Evolutionary conservation across 2,888 invertebrate species (phyloP).

Genomic region (Polyommatus iphigenia): DNA sequence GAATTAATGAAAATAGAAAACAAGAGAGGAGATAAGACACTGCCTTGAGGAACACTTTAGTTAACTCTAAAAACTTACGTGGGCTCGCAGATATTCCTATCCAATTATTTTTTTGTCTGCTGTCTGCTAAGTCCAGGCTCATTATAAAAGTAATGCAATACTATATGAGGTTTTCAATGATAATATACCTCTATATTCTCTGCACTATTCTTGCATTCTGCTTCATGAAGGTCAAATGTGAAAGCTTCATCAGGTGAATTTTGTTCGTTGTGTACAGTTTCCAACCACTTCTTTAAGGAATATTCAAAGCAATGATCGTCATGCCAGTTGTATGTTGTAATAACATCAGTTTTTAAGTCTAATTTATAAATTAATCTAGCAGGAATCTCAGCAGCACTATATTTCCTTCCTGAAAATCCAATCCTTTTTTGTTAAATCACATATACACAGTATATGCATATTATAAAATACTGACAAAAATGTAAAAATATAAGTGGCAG

Average conservation of each 20-base stretch:
- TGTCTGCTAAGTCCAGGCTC: too few relatives aligned
- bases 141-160: not conserved
- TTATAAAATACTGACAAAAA: not conserved
- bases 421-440: not conserved
- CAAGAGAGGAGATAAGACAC: too few relatives aligned
- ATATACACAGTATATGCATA: not conserved
- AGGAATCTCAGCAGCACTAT: constrained; percentile 81
- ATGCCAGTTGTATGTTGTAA: constrained; percentile 61
- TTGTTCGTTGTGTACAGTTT: constrained; percentile 55
- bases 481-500: not conserved
- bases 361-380: constrained; percentile 81
- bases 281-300: constrained; percentile 54
- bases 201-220: constrained; percentile 40
- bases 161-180: not conserved
- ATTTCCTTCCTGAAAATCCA: constrained; percentile 56
- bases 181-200: constrained; percentile 49
- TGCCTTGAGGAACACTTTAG: too few relatives aligned
- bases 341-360: constrained; percentile 57
- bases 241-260: constrained; percentile 63
- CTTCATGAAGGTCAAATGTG: constrained; percentile 46
- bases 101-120: too few relatives aligned
- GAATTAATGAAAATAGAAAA: too few relatives aligned
- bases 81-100: too few relatives aligned
- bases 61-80: too few relatives aligned
- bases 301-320: constrained; percentile 46